Evolutionary conservation across 2,113 vertebrate species (phyloP), one percentile per base, ranked within the genome.

Genomic region (Crotalus helleri): DNA sequence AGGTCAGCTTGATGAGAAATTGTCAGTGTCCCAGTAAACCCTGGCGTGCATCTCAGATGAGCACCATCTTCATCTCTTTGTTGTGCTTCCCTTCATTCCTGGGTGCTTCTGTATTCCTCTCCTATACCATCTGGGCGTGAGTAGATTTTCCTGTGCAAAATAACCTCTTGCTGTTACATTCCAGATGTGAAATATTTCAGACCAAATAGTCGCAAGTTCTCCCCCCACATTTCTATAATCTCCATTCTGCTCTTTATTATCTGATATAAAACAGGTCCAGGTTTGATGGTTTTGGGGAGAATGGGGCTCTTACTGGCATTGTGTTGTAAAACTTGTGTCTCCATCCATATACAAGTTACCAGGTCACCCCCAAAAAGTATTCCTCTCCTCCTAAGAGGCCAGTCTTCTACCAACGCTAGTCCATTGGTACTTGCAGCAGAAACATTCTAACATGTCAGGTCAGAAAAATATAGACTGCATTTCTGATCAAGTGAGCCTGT

Each of bases 51-150:
- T 99, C 98, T 12, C 98, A 97, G 94, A 99, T 99, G 99, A 98
- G 96, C 95, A 99, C 98, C 0, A 23, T 98, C 93, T 99, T 99
- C 97, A 97, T 99, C 96, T 98, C 98, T 0, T 98, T 99, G 39
- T 98, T 99, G 74, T 99, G 98, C 96, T 99, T 99, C 97, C 99
- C 99, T 0, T 98, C 98, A n/a, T 99, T 99, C 97, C 97, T 99
- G 88, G 98, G 99, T 0, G 97, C 98, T 0, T 98, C 98, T 0
- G 4, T 99, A 64, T 99, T 98, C 95, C 97, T 99, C 94, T 98
- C 98, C 53, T 99, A 98, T 93, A 98, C 98, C 85, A 96, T 99
- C 95, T 99, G 99, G 99, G 98, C 98, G 99, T 99, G 98, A 98
- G 98, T 98, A 91, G 88, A 57, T 1, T 0, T 24, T 0, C 44